phyloP scores from a whole-genome alignment of 2,888 invertebrate genomes.

The Oscheius sp. region DNA sequence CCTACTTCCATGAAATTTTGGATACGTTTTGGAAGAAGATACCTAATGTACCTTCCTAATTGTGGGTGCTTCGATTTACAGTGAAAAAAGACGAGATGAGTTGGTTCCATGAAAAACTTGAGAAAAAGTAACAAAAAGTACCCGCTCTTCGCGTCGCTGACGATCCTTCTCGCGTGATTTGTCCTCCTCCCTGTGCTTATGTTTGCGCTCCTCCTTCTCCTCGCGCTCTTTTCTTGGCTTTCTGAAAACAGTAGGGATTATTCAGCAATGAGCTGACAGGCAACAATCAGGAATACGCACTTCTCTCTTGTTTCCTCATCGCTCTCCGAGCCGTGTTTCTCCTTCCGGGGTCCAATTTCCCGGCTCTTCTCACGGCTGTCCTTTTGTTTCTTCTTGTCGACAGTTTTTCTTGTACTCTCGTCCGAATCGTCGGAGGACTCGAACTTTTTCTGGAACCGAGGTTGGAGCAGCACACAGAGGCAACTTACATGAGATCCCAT shows the following conservation, averaged over 20 bases:
- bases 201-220: not conserved
- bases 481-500: not conserved
- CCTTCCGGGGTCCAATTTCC: not conserved
- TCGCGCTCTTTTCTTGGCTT: not conserved
- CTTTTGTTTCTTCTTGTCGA: conserved; percentile 6
- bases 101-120: too few relatives aligned
- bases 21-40: not conserved
- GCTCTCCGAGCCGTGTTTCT: not conserved
- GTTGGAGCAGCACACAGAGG: not conserved
- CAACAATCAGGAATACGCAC: not conserved
- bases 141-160: not conserved
- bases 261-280: too few relatives aligned
- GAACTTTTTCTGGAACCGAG: conserved; percentile 13
- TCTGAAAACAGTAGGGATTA: too few relatives aligned
- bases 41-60: too few relatives aligned
- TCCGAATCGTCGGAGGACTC: conserved; percentile 26
- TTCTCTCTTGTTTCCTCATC: not conserved
- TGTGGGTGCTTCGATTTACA: too few relatives aligned
- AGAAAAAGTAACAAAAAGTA: conserved; percentile 1
- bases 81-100: too few relatives aligned
- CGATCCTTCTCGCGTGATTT: not conserved
- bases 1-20: not conserved
- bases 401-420: not conserved
- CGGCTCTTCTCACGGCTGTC: not conserved
- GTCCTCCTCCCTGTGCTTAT: not conserved